These are phyloP conservation scores for Caloenas nicobarica DNA, from an alignment of 2,113 vertebrate genomes.

Conservation along the genomic window DNA sequence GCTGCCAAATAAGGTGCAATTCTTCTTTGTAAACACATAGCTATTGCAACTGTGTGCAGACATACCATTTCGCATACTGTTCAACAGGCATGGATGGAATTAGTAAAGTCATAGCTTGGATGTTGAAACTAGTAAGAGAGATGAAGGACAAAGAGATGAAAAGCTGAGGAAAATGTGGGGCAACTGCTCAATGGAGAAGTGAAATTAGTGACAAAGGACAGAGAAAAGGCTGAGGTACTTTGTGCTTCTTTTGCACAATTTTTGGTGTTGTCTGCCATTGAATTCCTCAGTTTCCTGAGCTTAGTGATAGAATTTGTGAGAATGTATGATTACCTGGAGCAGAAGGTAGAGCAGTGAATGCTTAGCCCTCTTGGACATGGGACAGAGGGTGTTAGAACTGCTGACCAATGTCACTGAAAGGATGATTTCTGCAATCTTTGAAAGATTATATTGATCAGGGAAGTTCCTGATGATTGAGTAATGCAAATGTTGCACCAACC, in stretches of 20 bases:
- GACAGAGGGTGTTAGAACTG: background rate
- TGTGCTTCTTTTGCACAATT: background rate
- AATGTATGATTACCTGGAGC: background rate
- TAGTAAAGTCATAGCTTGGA: background rate
- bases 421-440: background rate
- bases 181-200: background rate
- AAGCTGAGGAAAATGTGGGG: background rate
- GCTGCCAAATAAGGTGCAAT: background rate
- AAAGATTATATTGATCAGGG: background rate
- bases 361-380: background rate
- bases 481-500: rapidly evolving
- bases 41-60: background rate
- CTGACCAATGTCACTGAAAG: background rate
- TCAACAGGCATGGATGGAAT: background rate
- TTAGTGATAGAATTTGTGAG: background rate
- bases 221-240: background rate
- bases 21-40: background rate
- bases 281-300: background rate
- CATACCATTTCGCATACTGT: background rate
- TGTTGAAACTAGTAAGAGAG: background rate
- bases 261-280: background rate
- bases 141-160: background rate
- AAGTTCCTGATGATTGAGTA: background rate
- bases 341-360: background rate
- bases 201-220: background rate